Evolutionary conservation across 1,140 invertebrate genomes (phyloP).

Genomic region (Antheraea mylitta): DNA sequence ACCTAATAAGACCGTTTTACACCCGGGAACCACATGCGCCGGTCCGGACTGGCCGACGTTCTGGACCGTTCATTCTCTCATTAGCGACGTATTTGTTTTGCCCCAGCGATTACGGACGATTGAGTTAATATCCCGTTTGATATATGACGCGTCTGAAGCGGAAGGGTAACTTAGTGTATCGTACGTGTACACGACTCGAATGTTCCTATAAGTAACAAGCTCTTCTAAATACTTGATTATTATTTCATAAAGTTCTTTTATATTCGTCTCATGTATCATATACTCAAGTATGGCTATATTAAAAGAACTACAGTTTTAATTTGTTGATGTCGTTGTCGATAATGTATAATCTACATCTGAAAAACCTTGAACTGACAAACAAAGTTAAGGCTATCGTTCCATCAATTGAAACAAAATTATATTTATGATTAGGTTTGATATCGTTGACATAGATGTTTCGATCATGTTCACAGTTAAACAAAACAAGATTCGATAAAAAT

Average conservation of each 20-base stretch:
- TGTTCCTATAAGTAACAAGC: background rate
- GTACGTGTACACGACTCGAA: background rate
- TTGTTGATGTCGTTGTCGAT: too few relatives aligned
- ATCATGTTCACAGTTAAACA: background rate
- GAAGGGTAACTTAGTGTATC: slow-evolving; percentile 47
- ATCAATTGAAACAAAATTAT: too few relatives aligned
- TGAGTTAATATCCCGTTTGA: slow-evolving; percentile 65
- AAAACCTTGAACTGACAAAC: too few relatives aligned
- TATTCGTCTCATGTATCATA: background rate
- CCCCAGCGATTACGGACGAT: slow-evolving; percentile 58
- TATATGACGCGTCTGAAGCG: slow-evolving; percentile 50
- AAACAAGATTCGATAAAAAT: slow-evolving; percentile 27
- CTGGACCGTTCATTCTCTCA: slow-evolving; percentile 65
- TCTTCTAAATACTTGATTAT: background rate
- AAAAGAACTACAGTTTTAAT: too few relatives aligned
- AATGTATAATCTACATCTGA: too few relatives aligned
- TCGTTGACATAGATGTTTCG: too few relatives aligned
- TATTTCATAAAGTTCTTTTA: background rate
- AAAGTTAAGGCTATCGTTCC: too few relatives aligned
- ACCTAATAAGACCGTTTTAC: slow-evolving; percentile 78
- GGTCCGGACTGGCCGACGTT: slow-evolving; percentile 39
- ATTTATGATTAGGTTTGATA: too few relatives aligned
- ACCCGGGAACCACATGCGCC: slow-evolving; percentile 70
- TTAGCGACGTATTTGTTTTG: slow-evolving; percentile 68
- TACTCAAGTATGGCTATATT: background rate